Conservation (phyloP, 2,797 vertebrate genomes). For the Lacerta bilineata region DNA sequence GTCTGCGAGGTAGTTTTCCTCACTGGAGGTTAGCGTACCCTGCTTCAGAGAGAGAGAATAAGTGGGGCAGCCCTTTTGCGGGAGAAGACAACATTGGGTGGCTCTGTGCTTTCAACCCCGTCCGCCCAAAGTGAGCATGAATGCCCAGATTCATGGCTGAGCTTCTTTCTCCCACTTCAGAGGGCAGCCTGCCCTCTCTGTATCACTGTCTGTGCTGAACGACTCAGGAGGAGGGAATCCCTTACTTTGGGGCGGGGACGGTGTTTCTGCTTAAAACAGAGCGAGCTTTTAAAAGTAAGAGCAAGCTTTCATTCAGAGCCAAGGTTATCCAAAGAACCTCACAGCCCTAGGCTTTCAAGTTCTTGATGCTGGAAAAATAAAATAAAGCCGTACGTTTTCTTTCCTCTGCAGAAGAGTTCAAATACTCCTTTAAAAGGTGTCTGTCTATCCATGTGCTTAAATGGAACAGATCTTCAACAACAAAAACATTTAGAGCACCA, state of each 20-base stretch:
- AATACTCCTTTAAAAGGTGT: background rate
- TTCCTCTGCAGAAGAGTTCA: background rate
- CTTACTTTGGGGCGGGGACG: accelerated
- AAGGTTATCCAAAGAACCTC: slow-evolving; percentile 9
- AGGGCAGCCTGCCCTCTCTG: accelerated
- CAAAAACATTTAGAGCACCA: background rate
- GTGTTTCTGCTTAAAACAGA: background rate
- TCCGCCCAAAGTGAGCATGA: background rate
- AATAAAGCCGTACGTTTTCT: background rate
- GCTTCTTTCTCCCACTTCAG: background rate
- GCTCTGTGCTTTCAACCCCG: slow-evolving; percentile 37
- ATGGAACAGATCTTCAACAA: background rate
- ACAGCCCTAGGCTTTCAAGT: background rate
- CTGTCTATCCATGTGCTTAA: background rate
- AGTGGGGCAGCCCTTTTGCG: background rate
- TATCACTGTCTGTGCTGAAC: background rate
- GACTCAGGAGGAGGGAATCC: background rate
- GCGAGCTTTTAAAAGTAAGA: background rate
- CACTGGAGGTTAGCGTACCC: background rate
- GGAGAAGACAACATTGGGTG: background rate
- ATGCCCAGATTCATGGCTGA: background rate
- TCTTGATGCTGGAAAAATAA: background rate
- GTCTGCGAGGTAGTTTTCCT: slow-evolving; percentile 23
- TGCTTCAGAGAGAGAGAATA: background rate
- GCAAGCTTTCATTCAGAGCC: slow-evolving; percentile 6